Evolutionary conservation across 1,140 invertebrate species (phyloP).

Genomic region (Drosophila sechellia): DNA sequence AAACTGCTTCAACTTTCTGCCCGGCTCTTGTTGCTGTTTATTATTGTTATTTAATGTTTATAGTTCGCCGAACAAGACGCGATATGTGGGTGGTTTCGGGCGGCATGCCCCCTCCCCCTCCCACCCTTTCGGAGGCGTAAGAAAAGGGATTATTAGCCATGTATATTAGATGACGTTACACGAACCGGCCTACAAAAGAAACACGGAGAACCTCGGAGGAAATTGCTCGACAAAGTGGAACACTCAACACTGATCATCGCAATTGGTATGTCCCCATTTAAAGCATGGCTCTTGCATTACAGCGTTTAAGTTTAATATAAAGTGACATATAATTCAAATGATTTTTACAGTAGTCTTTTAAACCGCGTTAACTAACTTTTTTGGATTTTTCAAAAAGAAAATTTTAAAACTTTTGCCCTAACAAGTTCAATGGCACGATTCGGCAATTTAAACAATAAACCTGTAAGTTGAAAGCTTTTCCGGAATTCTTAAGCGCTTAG

Average conservation of each 20-base stretch:
- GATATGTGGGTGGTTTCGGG: conserved; percentile 31
- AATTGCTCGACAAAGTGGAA: conserved; percentile 14
- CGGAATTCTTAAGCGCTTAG: conserved; percentile 17
- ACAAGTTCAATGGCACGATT: conserved; percentile 11
- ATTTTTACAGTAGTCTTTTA: no score
- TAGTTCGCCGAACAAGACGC: conserved; percentile 55
- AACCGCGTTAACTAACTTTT: no score
- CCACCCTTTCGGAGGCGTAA: conserved; percentile 40
- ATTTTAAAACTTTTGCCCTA: not conserved
- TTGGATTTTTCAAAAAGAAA: no score
- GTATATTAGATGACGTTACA: conserved; percentile 31
- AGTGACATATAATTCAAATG: no score
- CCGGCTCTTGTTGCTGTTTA: conserved; percentile 50
- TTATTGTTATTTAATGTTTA: conserved; percentile 82
- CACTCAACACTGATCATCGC: conserved; percentile 9
- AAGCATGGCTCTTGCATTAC: not conserved
- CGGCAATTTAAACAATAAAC: not conserved
- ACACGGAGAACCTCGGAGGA: conserved; percentile 4
- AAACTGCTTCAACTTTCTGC: conserved; percentile 74
- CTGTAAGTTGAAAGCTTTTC: not conserved
- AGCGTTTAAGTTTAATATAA: not conserved
- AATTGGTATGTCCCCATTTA: not conserved
- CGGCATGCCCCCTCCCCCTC: conserved; percentile 22
- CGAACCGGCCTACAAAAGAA: conserved; percentile 10
- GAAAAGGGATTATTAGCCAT: conserved; percentile 50